Base-by-base conservation (phyloP, 2,113 vertebrate genomes). In the Sylvilagus bachmani region DNA sequence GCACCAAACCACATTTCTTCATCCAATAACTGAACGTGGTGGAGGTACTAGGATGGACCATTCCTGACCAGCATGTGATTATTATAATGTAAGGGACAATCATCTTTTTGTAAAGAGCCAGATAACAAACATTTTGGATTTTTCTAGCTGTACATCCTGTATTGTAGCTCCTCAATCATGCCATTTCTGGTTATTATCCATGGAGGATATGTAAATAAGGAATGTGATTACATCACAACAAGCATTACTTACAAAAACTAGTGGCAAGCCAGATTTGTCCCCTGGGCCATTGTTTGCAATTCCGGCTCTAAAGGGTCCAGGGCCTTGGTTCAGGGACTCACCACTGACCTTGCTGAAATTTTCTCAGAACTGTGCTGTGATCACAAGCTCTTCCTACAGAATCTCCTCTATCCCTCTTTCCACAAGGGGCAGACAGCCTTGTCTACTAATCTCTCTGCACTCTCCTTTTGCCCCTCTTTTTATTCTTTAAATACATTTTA, bases 191-290 rank as follows among this genome's bases (percentile, higher is more conserved):
- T 53, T 22, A n/a, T 95, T 49, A 93, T 36, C 4, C 55, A 88
- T 24, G 58, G 19, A 64, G 4, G 17, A 61, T 9, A 31, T 0
- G 1, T n/a, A 79, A 80, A 58, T 66, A 96, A 77, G 14, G 22
- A 11, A 6, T 27, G 19, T 86, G 49, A 64, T n/a, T 36, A 0
- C 19, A 79, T 66, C 73, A 51, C 36, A 38, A 92, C 5, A 51
- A 75, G 80, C 10, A 92, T 92, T 33, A 80, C 71, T 94, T 44
- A 31, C 36, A 38, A 78, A 92, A 64, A 17, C 27, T 83, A 53
- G 13, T 27, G 5, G 27, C 36, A 93, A 31, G 22, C 10, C 17
- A 51, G 62, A 67, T 93, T 79, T 93, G 29, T 81, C 38, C 53
- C 22, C 0, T 73, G 44, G 36, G 31, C 69, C 53, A 29, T 17